Evolutionary conservation across 2,113 vertebrate species (phyloP).

Genomic region (Onychostoma macrolepis): DNA sequence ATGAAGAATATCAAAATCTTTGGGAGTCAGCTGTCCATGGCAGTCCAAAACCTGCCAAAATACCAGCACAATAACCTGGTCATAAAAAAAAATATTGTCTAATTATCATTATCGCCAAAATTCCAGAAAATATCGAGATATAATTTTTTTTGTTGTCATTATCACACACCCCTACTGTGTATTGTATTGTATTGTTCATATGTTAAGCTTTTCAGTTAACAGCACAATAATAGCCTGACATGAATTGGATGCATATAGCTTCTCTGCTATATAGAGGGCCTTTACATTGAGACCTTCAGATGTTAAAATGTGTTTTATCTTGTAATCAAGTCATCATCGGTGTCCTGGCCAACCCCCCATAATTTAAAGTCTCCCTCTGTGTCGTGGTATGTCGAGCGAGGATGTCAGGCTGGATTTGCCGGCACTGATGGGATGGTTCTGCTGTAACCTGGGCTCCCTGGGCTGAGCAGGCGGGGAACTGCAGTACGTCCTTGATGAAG

Average conservation of each 20-base stretch:
- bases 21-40: too few species aligned
- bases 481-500: conserved; percentile 59
- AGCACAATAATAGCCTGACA: neutral
- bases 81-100: too few species aligned
- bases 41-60: too few species aligned
- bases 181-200: neutral
- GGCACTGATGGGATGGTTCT: conserved; percentile 9
- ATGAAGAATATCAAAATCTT: too few species aligned
- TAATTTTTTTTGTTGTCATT: too few species aligned
- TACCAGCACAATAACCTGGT: too few species aligned
- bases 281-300: neutral
- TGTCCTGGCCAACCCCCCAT: neutral
- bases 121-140: too few species aligned
- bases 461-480: conserved; percentile 45
- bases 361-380: conserved; percentile 13
- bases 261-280: neutral
- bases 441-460: conserved; percentile 31
- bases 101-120: too few species aligned
- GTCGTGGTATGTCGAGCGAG: neutral
- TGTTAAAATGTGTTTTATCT: neutral
- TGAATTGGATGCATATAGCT: neutral
- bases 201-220: neutral
- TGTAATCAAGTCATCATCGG: conserved; percentile 29
- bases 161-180: too few species aligned
- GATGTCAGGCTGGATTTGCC: conserved; percentile 47